Percentiles rank a stretch among this genome's conserved stretches.
These are phyloP conservation scores for Coranthus polyacanthus DNA, from an alignment of 2,797 vertebrate genomes.

Conservation along the genomic window DNA sequence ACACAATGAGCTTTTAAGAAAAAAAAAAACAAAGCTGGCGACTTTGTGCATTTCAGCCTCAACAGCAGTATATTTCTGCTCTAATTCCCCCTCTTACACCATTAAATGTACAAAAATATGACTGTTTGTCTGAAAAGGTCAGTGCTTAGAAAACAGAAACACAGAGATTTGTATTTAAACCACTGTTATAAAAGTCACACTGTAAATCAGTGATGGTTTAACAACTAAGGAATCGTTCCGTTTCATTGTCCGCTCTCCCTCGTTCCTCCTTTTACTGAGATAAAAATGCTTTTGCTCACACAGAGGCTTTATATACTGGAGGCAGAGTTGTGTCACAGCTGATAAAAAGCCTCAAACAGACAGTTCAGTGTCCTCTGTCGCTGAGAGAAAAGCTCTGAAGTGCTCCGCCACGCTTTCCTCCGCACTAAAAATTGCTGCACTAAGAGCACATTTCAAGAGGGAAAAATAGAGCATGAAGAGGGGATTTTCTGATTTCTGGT, in stretches of 20 bases:
- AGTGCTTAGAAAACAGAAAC: too few species aligned
- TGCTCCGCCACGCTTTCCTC: slow-evolving; percentile 28
- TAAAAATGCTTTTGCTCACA: not conserved
- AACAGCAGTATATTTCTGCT: not conserved
- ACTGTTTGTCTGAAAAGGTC: not conserved
- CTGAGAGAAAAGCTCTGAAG: slow-evolving; percentile 32
- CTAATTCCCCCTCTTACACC: too few species aligned
- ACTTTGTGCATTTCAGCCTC: slow-evolving; percentile 1
- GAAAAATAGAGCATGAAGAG: slow-evolving; percentile 44
- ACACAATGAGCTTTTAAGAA: not conserved
- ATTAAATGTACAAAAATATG: too few species aligned
- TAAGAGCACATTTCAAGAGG: slow-evolving; percentile 46
- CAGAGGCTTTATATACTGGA: slow-evolving; percentile 8
- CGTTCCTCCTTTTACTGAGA: rapidly evolving
- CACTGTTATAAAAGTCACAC: not conserved
- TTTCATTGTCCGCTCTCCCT: not conserved
- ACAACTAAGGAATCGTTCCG: too few species aligned
- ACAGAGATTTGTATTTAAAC: too few species aligned
- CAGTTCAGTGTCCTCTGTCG: slow-evolving; percentile 34
- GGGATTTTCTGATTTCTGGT: slow-evolving; percentile 33
- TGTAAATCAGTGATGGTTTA: slow-evolving; percentile 18
- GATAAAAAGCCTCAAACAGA: slow-evolving; percentile 54
- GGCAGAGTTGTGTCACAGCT: slow-evolving; percentile 41
- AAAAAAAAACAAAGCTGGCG: not conserved
- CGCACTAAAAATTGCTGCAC: slow-evolving; percentile 32